These are phyloP conservation scores for Solea senegalensis DNA, from an alignment of 2,113 vertebrate species.

Conservation along the genomic window DNA sequence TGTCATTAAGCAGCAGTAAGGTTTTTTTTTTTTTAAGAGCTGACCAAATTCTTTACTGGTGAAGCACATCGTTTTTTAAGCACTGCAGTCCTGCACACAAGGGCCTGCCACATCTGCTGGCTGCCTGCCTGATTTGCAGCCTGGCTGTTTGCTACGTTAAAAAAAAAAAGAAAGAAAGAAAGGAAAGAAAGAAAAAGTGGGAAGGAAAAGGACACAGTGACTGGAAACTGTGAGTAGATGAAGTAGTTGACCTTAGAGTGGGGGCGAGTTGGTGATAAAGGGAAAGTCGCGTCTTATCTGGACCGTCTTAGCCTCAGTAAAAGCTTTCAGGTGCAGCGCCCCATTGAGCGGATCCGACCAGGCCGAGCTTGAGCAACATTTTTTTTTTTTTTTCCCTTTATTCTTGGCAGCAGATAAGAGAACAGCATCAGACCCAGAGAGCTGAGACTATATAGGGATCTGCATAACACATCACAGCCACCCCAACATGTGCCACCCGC, in stretches of 20 bases:
- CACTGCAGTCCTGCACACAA: constrained; percentile 42
- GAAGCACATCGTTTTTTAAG: constrained; percentile 67
- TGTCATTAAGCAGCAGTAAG: constrained; percentile 53
- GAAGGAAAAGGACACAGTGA: constrained; percentile 35
- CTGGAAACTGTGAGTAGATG: constrained; percentile 64
- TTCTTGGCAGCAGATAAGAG: constrained; percentile 76
- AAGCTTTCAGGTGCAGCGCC: constrained; percentile 72
- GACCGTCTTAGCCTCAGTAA: constrained; percentile 59
- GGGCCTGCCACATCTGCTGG: constrained; percentile 74
- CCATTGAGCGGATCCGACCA: constrained; percentile 49
- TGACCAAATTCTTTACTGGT: constrained; percentile 69
- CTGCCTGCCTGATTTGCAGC: constrained; percentile 54
- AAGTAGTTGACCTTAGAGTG: constrained; percentile 14
- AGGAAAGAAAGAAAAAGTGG: not conserved
- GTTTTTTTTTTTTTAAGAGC: constrained; percentile 23
- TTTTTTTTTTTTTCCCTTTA: constrained; percentile 11
- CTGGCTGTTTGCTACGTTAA: constrained; percentile 36
- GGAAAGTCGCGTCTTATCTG: constrained; percentile 66
- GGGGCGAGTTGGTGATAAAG: constrained; percentile 32
- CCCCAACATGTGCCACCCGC: constrained; percentile 61
- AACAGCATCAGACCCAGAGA: constrained; percentile 56
- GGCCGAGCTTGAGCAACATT: constrained; percentile 15
- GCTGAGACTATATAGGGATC: constrained; percentile 53
- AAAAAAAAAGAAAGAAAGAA: not conserved
- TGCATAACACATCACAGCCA: constrained; percentile 60